Evolutionary conservation across 2,113 vertebrate genomes (phyloP), one percentile per base, ranked within the genome.

Genomic region (Hylia prasina): DNA sequence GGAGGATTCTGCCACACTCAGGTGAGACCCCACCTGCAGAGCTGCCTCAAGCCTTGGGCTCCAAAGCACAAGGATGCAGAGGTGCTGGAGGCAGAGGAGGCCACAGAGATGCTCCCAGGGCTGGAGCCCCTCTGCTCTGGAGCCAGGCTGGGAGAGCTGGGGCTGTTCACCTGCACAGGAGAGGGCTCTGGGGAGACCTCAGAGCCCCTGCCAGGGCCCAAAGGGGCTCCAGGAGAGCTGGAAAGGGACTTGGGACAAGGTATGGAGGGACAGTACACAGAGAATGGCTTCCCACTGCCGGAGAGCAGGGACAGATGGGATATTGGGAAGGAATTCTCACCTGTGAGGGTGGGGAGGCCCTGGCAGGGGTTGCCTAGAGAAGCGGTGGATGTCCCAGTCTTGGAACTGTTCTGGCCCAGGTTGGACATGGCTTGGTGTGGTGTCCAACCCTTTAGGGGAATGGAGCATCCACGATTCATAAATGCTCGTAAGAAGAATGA

Each of bases 401-500:
- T 63, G 24, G 16, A 63, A 63, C 5, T 56, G 11, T 35, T 28
- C 50, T 64, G 22, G 48, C 25, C 33, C 21, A 56, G 12, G 35
- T 0, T 65, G 48, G 25, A 31, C 2, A 1, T 0, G 35, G 40
- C 9, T 63, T 63, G 50, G 22, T 64, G 21, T 27, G 17, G 13
- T 31, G 11, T 48, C 12, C 17, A 48, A 7, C 25, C 11, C 27
- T 64, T 31, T 10, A 27, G 14, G 5, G 17, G 25, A 71, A 33
- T 22, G 35, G 4, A 57, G 25, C 25, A 80, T 56, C 42, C 25
- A 57, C 27, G 9, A 31, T 31, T 48, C 14, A 13, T 8, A 56
- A 4, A 18, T 64, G 17, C 21, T 71, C 0, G 0, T 64, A 57
- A 72, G 63, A 61, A 10, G 24, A 61, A 24, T 0, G 0, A 14